phyloP scores from a whole-genome alignment of 2,888 invertebrate species.

The Brachyopa scutellaris region DNA sequence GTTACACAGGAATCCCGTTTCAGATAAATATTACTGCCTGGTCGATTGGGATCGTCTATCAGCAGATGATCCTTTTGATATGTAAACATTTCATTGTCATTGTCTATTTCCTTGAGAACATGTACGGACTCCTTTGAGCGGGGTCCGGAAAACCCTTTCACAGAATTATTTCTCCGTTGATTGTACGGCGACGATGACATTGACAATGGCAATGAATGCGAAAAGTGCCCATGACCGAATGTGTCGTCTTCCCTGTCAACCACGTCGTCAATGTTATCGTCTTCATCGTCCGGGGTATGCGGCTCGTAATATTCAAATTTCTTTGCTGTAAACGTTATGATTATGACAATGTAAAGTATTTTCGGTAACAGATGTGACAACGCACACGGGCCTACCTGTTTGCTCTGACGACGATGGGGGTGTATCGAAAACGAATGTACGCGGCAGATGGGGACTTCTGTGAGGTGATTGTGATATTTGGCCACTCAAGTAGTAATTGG shows the following conservation, averaged over 20 bases:
- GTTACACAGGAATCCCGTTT: constrained; percentile 81
- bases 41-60: constrained; percentile 50
- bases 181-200: constrained; percentile 74
- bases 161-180: constrained; percentile 71
- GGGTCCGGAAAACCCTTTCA: constrained; percentile 32
- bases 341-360: background rate
- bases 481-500: constrained; percentile 74
- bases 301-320: constrained; percentile 81
- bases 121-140: constrained; percentile 32
- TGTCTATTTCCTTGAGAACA: constrained; percentile 29
- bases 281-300: constrained; percentile 78
- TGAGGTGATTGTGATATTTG: constrained; percentile 75
- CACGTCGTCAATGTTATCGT: constrained; percentile 32
- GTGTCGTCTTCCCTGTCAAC: constrained; percentile 23
- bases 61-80: constrained; percentile 57
- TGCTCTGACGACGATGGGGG: constrained; percentile 55
- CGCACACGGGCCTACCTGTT: constrained; percentile 38
- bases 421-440: constrained; percentile 84
- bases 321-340: constrained; percentile 70
- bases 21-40: constrained; percentile 69
- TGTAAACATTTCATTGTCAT: constrained; percentile 48
- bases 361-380: background rate
- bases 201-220: constrained; percentile 75
- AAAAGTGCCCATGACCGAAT: constrained; percentile 50
- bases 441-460: constrained; percentile 84